phyloP scores from a whole-genome alignment of 2,888 invertebrate species.

The Tipula helvola region DNA sequence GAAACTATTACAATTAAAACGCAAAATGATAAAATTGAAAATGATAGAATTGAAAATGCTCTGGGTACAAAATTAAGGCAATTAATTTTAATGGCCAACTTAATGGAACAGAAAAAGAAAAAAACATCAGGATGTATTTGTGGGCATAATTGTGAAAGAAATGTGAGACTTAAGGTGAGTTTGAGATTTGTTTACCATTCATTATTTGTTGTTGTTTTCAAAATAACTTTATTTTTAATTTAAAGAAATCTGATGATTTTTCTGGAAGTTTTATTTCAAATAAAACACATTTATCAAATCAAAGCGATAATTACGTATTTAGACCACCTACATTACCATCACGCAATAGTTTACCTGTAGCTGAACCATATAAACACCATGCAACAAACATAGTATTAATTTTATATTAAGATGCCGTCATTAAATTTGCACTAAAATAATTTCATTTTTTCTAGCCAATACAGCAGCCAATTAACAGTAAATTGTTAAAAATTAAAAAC shows the following conservation, averaged over 20 bases:
- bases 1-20: neutral
- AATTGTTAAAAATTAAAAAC: conserved; percentile 14
- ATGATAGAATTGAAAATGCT: conserved; percentile 13
- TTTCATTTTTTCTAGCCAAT: conserved; percentile 20
- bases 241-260: conserved; percentile 18
- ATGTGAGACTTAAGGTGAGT: conserved; percentile 22
- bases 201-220: no score
- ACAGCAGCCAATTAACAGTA: conserved; percentile 16
- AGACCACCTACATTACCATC: conserved; percentile 27
- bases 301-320: conserved; percentile 20
- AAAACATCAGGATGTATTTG: conserved; percentile 25
- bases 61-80: conserved; percentile 32
- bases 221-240: neutral
- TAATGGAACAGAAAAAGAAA: conserved; percentile 31
- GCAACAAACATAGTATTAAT: conserved; percentile 16
- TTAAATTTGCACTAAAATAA: neutral
- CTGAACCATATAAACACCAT: conserved; percentile 27
- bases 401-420: neutral
- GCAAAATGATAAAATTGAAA: neutral
- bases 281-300: conserved; percentile 21
- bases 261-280: conserved; percentile 23
- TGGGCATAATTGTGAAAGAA: conserved; percentile 31
- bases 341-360: conserved; percentile 25
- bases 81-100: conserved; percentile 31
- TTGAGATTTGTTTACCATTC: neutral